Base-by-base conservation (phyloP, 2,113 vertebrate genomes). In the Tinamus guttatus region DNA sequence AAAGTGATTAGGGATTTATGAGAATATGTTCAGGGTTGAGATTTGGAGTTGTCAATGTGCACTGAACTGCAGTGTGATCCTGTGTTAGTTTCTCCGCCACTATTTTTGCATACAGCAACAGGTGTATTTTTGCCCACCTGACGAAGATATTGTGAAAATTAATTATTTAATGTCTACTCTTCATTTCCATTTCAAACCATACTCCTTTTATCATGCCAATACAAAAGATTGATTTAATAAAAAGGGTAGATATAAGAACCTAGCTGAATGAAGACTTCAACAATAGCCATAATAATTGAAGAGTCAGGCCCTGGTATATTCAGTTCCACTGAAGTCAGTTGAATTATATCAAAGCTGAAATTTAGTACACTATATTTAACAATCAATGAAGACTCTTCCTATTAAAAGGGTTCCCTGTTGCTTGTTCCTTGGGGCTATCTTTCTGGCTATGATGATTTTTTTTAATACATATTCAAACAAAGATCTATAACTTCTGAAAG, bases 401-500 rank as follows among this genome's bases (percentile, higher is more conserved):
- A 18, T 18, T 78, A 71, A 91, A 92, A 64, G 13, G 3, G 4
- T 45, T 92, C 67, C 12, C 27, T 71, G 5, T 52, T 96, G 34
- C 17, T 70, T 41, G 60, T 74, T 60, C 34, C 20, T 65, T 63
- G 24, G 25, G n/a, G 8, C 4, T 89, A 43, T 88, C 51, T 75
- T 87, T 89, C 67, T 41, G 47, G 8, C 13, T 69, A 47, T 79
- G 60, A 38, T 86, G 24, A 13, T 28, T 67, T 69, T 34, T 38
- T 9, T 43, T 27, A 34, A 62, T 51, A 49, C 34, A 94, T 85
- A 96, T 92, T 94, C 82, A 95, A 93, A 77, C 49, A 96, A 94
- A 98, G 96, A 98, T 96, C 89, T 94, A 63, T 94, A 97, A 96
- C 78, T 91, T 96, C 69, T 91, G 89, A 97, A 97, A 90, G 89